A percentile compares a stretch with the other conserved stretches of the same genome.
These are phyloP conservation scores for Octonoba sinensis DNA, from an alignment of 2,888 invertebrate genomes.

Conservation along the genomic window DNA sequence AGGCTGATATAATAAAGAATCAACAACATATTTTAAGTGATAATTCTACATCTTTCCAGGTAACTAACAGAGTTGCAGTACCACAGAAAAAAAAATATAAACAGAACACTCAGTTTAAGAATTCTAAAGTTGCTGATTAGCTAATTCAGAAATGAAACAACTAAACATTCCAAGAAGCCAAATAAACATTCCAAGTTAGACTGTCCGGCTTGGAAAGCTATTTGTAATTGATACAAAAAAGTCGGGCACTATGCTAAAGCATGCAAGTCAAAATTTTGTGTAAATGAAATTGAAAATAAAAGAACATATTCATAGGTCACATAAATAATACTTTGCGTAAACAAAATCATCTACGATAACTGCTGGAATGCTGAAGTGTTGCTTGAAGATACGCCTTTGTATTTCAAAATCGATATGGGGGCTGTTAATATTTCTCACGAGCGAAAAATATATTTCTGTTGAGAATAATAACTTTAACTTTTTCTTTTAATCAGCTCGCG, in stretches of 20 bases:
- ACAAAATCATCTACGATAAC: background rate
- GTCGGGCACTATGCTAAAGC: background rate
- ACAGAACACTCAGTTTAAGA: no score
- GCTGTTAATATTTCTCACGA: background rate
- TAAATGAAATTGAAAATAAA: background rate
- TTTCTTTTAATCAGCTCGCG: no score
- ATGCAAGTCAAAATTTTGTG: background rate
- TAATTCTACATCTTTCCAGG: background rate
- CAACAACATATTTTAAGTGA: background rate
- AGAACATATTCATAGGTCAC: background rate
- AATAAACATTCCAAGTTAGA: background rate
- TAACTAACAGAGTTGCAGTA: no score
- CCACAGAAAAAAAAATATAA: no score
- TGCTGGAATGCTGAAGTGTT: background rate
- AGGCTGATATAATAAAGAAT: background rate
- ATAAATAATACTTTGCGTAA: no score
- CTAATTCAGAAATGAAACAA: no score
- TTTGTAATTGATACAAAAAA: background rate
- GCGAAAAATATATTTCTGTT: no score
- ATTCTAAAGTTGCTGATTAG: no score
- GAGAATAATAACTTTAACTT: no score
- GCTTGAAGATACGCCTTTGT: background rate
- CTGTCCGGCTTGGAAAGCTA: background rate
- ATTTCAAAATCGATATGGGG: background rate
- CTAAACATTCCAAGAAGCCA: background rate